Evolutionary conservation across 2,888 invertebrate species (phyloP), one percentile per base, ranked within the genome.

Genomic region (Rhaphigaster nebulosa): DNA sequence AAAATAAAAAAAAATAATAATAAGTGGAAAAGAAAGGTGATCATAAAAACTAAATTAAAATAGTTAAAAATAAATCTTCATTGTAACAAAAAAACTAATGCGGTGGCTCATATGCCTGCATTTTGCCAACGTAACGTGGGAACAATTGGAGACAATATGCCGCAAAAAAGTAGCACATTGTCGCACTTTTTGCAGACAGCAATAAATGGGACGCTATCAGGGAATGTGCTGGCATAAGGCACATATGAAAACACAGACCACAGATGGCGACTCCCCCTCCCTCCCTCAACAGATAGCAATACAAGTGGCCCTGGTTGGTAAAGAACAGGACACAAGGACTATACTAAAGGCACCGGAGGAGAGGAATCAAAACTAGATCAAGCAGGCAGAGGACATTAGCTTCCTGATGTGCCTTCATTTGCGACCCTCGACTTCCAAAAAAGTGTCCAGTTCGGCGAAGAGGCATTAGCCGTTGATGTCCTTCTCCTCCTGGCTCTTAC

Each of bases 311-410:
- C 12, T 76, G 70, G 70, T 38, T 23, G 23, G 20, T 45, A 50
- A 52, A n/a, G 50, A 50, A 41, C 10, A 41, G 45, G 18, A 18
- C 34, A 29, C 6, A 29, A 80, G 38, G 34, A 41, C 80, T 41
- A 20, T 41, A 80, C 41, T 41, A 45, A 50, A 50, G 87, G 3
- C 45, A 50, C 15, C 50, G 38, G 38, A 54, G 52, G 88, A 41
- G 56, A 41, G 65, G 88, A 56, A 88, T 88, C 88, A 88, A 88
- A 88, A 60, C 88, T 88, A 88, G 88, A 88, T 88, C 88, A 88
- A 60, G 60, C 41, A 18, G 29, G 41, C 34, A 65, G 88, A 29
- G 54, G n/a, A 18, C 84, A 84, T 84, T 84, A 84, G 45, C 84
- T 50, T 50, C 84, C 84, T 84, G 84, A 84, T 84, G 84, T 84